These are phyloP conservation scores for Dolichotis patagonum DNA, from an alignment of 2,113 vertebrate species.

Conservation along the genomic window DNA sequence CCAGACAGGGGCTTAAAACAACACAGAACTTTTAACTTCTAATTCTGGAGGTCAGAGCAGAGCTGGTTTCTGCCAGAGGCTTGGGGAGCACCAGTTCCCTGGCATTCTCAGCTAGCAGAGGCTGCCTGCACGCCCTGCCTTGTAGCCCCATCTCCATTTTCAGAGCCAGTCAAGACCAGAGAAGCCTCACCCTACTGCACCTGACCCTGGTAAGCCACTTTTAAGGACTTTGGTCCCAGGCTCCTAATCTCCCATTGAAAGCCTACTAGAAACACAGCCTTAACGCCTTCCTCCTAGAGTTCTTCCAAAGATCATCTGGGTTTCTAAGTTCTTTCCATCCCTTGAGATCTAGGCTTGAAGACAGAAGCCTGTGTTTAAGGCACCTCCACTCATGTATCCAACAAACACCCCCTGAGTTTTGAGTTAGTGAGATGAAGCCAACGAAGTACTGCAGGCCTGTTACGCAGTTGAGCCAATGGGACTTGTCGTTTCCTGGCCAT, in stretches of 20 bases:
- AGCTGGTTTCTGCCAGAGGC: neutral
- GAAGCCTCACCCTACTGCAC: neutral
- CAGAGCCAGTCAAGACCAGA: neutral
- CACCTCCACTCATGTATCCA: neutral
- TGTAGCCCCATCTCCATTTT: neutral
- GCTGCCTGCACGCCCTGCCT: neutral
- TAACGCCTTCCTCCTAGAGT: neutral
- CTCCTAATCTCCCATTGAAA: neutral
- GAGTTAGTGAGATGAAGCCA: neutral
- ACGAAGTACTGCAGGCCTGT: neutral
- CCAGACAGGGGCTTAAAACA: neutral
- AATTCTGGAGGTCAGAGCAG: neutral
- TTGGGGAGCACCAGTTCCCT: neutral
- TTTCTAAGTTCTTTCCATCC: conserved; percentile 25
- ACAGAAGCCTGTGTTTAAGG: neutral
- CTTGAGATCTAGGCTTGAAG: neutral
- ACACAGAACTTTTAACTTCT: neutral
- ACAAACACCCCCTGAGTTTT: neutral
- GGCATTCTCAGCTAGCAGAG: neutral
- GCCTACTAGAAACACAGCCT: neutral
- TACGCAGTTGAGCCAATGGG: neutral
- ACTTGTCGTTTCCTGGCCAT: neutral
- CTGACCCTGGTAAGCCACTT: neutral
- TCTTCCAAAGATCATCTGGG: neutral
- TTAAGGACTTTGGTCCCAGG: neutral